phyloP scores from a whole-genome alignment of 2,113 vertebrate genomes.

The Dascyllus trimaculatus region DNA sequence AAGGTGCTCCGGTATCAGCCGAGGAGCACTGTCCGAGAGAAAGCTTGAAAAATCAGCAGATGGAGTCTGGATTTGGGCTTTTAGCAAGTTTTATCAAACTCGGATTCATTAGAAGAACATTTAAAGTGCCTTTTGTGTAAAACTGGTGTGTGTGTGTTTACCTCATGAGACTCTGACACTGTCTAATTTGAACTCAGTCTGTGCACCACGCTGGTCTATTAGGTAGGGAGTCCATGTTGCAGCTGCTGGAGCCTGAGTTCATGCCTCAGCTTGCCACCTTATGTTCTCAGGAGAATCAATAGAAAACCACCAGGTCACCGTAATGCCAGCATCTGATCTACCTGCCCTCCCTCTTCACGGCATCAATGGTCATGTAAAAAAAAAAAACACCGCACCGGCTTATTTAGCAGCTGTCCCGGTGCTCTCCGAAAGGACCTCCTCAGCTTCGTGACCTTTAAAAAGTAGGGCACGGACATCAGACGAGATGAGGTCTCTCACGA shows the following conservation, averaged over 20 bases:
- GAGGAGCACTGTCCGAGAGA: not conserved
- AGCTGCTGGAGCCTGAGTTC: not conserved
- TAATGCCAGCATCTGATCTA: conserved; percentile 17
- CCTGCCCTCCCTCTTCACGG: conserved; percentile 1
- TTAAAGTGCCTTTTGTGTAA: too few species aligned
- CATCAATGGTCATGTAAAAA: too few species aligned
- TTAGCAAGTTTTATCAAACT: too few species aligned
- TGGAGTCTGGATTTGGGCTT: too few species aligned
- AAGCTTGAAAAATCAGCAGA: too few species aligned
- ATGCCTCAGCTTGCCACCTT: conserved; percentile 4
- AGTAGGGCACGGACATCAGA: conserved; percentile 8
- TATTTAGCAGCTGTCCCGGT: conserved; percentile 7
- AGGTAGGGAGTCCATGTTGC: not conserved
- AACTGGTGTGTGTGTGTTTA: too few species aligned
- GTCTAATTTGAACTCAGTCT: not conserved
- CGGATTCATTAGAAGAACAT: too few species aligned
- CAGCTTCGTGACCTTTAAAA: conserved; percentile 46
- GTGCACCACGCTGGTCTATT: not conserved
- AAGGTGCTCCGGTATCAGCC: conserved; percentile 3
- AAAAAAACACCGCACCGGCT: too few species aligned
- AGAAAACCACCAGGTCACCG: conserved; percentile 1
- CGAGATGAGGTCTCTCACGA: conserved; percentile 21
- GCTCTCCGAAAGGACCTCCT: conserved; percentile 1
- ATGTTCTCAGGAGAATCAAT: not conserved
- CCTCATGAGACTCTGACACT: not conserved